Evolutionary conservation across 2,113 vertebrate species (phyloP).

Genomic region (Phyllostomus hastatus): DNA sequence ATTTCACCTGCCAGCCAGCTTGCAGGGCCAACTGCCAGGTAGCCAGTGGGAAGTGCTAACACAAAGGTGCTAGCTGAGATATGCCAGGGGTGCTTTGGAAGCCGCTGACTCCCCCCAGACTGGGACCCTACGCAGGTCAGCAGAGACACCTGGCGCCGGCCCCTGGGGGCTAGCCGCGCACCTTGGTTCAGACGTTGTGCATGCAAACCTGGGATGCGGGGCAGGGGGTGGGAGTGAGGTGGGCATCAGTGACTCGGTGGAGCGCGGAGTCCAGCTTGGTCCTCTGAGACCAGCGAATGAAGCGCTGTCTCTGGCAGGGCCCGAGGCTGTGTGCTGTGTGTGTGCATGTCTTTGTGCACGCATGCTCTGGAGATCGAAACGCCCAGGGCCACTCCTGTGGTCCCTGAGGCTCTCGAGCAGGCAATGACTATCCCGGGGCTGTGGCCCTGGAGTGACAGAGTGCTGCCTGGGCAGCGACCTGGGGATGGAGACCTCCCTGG

Average conservation of each 20-base stretch:
- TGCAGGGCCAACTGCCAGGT: not conserved
- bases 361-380: not conserved
- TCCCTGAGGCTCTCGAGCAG: not conserved
- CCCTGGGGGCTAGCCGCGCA: not conserved
- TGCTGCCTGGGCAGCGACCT: not conserved
- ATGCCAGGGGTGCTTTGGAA: not conserved
- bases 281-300: not conserved
- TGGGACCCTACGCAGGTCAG: not conserved
- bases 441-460: not conserved
- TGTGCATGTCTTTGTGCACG: rapidly evolving
- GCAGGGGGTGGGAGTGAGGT: not conserved
- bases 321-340: not conserved
- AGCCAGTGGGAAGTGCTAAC: not conserved
- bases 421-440: not conserved
- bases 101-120: not conserved
- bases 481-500: not conserved
- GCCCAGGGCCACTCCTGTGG: not conserved
- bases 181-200: not conserved
- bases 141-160: not conserved
- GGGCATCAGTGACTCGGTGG: not conserved
- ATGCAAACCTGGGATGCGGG: not conserved
- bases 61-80: not conserved
- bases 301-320: not conserved
- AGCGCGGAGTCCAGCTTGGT: not conserved
- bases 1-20: not conserved